Conservation (phyloP, 2,888 invertebrate species). For the Poecilobothrus nobilitatus region DNA sequence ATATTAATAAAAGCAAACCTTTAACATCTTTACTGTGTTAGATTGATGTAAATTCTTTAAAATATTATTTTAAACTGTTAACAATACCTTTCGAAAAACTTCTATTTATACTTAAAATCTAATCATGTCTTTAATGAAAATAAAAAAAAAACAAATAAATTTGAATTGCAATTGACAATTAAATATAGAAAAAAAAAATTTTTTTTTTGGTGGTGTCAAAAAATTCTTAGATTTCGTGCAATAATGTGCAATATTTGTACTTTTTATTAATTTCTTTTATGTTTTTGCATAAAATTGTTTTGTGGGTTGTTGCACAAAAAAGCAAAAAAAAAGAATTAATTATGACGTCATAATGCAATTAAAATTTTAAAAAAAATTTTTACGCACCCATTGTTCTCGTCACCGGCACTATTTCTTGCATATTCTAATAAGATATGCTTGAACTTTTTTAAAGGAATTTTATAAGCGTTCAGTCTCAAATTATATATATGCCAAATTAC, state of each 20-base stretch:
- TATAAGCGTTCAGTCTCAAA: too few relatives aligned
- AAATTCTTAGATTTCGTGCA: background rate
- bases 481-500: too few relatives aligned
- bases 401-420: background rate
- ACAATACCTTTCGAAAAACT: background rate
- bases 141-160: background rate
- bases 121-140: background rate
- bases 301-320: too few relatives aligned
- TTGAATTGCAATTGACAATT: background rate
- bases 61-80: background rate
- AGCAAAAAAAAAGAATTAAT: background rate
- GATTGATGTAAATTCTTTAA: background rate
- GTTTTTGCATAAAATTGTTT: too few relatives aligned
- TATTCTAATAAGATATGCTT: background rate
- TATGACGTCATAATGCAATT: slow-evolving; percentile 4
- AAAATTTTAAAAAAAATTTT: background rate
- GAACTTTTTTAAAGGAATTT: too few relatives aligned
- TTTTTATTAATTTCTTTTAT: too few relatives aligned
- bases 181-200: background rate
- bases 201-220: too few relatives aligned
- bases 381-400: background rate
- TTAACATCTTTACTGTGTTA: background rate
- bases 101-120: background rate
- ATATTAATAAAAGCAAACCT: background rate
- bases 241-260: background rate